Percentiles rank a stretch among this genome's conserved stretches.
phyloP scores from a whole-genome alignment of 2,113 vertebrate species.

The pig (Sus scrofa) region DNA sequence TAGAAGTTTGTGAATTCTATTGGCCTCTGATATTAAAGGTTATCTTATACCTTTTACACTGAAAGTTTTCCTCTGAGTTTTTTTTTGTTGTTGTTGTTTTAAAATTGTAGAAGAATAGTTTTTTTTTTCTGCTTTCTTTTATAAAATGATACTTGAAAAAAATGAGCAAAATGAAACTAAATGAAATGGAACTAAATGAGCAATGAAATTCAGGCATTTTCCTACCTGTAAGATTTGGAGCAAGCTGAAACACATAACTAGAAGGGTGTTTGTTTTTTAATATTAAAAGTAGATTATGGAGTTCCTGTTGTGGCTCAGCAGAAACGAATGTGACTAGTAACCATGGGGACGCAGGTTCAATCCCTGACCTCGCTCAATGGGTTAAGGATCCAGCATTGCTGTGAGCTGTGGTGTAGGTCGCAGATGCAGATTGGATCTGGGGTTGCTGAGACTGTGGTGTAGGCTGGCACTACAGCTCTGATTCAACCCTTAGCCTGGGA shows the following conservation, averaged over 20 bases:
- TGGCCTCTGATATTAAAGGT: neutral
- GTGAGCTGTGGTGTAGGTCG: too few species aligned
- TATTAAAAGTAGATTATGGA: neutral
- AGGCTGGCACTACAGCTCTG: too few species aligned
- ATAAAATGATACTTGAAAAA: neutral
- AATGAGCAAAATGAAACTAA: conserved; percentile 2
- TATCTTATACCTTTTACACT: neutral
- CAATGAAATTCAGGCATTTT: neutral
- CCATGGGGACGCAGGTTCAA: too few species aligned
- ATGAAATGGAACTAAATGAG: neutral
- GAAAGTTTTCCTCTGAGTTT: neutral
- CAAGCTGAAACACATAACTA: neutral
- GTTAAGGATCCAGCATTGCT: too few species aligned
- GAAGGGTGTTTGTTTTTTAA: neutral
- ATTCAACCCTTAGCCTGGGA: too few species aligned
- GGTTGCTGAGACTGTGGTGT: too few species aligned
- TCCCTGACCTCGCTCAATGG: too few species aligned
- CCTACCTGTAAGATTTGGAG: neutral
- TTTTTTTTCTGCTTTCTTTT: neutral
- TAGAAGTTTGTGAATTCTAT: neutral
- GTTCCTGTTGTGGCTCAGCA: too few species aligned
- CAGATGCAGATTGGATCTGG: too few species aligned
- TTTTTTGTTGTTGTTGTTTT: neutral
- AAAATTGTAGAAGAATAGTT: neutral
- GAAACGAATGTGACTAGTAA: too few species aligned